Percentiles rank a stretch among this genome's conserved stretches.
Evolutionary conservation across 1,140 invertebrate genomes (phyloP).

Genomic region (Drosophila albomicans): DNA sequence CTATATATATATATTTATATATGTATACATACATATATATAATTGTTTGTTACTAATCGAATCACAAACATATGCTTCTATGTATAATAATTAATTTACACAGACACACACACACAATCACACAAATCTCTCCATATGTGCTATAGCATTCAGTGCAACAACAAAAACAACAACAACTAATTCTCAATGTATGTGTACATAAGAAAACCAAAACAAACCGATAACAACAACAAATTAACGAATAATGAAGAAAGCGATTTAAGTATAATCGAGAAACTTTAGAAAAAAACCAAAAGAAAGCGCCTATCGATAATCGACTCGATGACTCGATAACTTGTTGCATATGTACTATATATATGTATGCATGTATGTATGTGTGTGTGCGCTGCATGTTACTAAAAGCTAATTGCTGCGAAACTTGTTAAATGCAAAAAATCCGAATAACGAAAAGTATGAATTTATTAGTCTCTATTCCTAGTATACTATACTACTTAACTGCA

Average conservation of each 20-base stretch:
- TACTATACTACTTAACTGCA: conserved; percentile 30
- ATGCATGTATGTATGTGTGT: conserved; percentile 45
- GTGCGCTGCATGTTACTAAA: conserved; percentile 26
- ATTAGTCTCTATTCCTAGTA: conserved; percentile 60
- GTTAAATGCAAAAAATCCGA: conserved; percentile 55
- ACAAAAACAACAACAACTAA: conserved; percentile 14
- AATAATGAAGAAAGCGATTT: conserved; percentile 2
- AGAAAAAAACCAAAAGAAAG: conserved; percentile 15
- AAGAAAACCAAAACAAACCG: conserved; percentile 16
- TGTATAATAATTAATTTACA: conserved; percentile 9
- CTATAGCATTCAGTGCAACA: conserved; percentile 56
- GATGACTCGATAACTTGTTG: conserved; percentile 50
- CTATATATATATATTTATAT: conserved; percentile 34
- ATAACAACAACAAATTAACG: conserved; percentile 15
- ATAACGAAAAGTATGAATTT: conserved; percentile 78
- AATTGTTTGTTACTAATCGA: conserved; percentile 66
- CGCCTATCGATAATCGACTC: conserved; percentile 48
- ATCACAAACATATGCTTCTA: conserved; percentile 22
- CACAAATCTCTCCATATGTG: conserved; percentile 70
- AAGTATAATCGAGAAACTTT: conserved; percentile 55
- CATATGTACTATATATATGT: conserved; percentile 30
- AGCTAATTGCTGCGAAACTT: conserved; percentile 17
- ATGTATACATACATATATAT: conserved; percentile 17
- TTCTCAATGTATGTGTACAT: conserved; percentile 43
- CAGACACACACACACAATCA: conserved; percentile 22